Conservation (phyloP, 2,888 invertebrate genomes). For the Lamproptera curius region DNA sequence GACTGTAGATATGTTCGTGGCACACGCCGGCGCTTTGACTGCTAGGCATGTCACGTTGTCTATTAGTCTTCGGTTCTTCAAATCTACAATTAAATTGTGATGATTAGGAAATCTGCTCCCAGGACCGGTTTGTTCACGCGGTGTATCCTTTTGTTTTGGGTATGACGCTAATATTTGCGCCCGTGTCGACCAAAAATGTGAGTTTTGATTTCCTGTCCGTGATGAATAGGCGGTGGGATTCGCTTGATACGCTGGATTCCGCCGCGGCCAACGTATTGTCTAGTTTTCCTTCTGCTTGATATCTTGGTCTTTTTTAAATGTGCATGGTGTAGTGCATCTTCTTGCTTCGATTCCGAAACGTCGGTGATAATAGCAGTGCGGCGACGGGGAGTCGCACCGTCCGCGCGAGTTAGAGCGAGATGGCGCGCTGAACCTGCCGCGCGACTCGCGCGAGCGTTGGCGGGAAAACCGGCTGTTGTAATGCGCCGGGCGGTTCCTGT, state of each 20-base stretch:
- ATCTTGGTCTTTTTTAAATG: background rate
- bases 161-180: too few relatives aligned
- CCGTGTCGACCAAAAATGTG: too few relatives aligned
- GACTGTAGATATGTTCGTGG: background rate
- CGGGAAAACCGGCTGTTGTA: too few relatives aligned
- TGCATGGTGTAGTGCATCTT: background rate
- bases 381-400: background rate
- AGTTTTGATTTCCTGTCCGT: conserved; percentile 7
- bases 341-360: background rate
- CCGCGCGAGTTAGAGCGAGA: background rate
- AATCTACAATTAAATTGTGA: background rate
- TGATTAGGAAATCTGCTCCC: conserved; percentile 20
- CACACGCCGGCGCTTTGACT: background rate
- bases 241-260: conserved; percentile 7
- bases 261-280: background rate
- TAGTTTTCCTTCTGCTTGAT: background rate
- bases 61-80: background rate
- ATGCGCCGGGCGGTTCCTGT: background rate
- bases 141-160: too few relatives aligned
- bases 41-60: background rate
- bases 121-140: conserved; percentile 17
- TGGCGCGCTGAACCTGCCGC: background rate
- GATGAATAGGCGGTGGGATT: conserved; percentile 9
- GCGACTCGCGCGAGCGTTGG: background rate
- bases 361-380: background rate